Conservation (phyloP, 1,140 invertebrate genomes). For the Tetranychus cinnabarinus region DNA sequence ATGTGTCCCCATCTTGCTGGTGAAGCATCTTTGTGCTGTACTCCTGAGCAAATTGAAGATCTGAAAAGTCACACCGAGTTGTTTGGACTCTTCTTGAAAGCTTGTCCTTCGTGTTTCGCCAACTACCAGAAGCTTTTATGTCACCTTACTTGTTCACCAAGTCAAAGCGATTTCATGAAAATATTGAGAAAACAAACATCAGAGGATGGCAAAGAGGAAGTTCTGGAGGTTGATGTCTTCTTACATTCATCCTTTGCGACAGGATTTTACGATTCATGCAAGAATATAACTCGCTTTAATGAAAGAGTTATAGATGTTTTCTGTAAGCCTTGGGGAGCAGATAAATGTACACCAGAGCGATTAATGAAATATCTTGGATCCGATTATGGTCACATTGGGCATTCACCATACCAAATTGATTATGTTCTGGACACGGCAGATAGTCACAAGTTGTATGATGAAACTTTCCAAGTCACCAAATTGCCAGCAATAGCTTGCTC, state of each 20-base stretch:
- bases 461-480: background rate
- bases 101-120: conserved; percentile 55
- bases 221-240: background rate
- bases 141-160: conserved; percentile 48
- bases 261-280: background rate
- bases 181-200: conserved; percentile 19
- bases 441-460: background rate
- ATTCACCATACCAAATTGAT: background rate
- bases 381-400: background rate
- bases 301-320: background rate
- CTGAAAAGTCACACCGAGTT: background rate
- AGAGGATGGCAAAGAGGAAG: background rate
- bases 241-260: background rate
- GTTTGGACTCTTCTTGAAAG: background rate
- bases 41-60: background rate
- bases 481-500: background rate
- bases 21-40: background rate
- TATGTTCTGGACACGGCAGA: background rate
- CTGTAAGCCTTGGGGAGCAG: background rate
- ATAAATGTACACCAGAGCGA: background rate
- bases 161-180: conserved; percentile 48
- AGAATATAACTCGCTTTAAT: background rate
- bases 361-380: background rate
- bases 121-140: conserved; percentile 63
- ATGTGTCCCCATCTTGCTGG: background rate